These are phyloP conservation scores for Drosophila meridionalis DNA, from an alignment of 2,888 invertebrate genomes.

Conservation along the genomic window DNA sequence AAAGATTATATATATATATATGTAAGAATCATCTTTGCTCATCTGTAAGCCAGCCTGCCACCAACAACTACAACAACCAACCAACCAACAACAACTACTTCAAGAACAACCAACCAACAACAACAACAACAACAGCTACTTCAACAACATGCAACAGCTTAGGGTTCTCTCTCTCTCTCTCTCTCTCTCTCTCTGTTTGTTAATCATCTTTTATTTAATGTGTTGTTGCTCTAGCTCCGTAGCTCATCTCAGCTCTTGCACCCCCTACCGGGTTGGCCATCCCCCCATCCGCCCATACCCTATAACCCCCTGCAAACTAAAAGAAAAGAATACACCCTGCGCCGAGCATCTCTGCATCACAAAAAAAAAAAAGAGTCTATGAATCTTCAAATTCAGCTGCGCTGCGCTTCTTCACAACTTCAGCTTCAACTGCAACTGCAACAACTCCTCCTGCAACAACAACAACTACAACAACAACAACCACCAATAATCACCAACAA, in stretches of 20 bases:
- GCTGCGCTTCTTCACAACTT: slow-evolving; percentile 37
- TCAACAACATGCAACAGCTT: slow-evolving; percentile 26
- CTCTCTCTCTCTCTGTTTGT: slow-evolving; percentile 8
- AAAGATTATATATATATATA: slow-evolving; percentile 3
- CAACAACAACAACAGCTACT: slow-evolving; percentile 27
- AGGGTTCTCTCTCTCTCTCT: slow-evolving; percentile 11
- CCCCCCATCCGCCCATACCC: neutral
- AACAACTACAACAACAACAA: slow-evolving; percentile 33
- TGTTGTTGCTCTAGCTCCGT: slow-evolving; percentile 36
- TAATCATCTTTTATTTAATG: slow-evolving; percentile 22
- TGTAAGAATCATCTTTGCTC: slow-evolving; percentile 40
- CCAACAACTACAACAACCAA: slow-evolving; percentile 22
- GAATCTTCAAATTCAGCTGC: slow-evolving; percentile 39
- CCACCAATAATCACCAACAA: slow-evolving; percentile 45
- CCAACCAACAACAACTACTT: slow-evolving; percentile 26
- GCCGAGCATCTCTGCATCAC: slow-evolving; percentile 17
- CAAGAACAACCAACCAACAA: slow-evolving; percentile 30
- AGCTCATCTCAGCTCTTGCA: slow-evolving; percentile 39
- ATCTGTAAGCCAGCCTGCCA: slow-evolving; percentile 59
- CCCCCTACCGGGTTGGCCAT: slow-evolving; percentile 24
- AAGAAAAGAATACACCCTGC: neutral
- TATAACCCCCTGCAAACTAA: neutral
- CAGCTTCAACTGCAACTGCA: slow-evolving; percentile 37
- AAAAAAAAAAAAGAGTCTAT: slow-evolving; percentile 7
- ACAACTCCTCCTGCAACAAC: slow-evolving; percentile 30